A percentile compares a stretch with the other conserved stretches of the same genome.
These are phyloP conservation scores for Rutilus rutilus DNA, from an alignment of 2,113 vertebrate genomes.

Conservation along the genomic window DNA sequence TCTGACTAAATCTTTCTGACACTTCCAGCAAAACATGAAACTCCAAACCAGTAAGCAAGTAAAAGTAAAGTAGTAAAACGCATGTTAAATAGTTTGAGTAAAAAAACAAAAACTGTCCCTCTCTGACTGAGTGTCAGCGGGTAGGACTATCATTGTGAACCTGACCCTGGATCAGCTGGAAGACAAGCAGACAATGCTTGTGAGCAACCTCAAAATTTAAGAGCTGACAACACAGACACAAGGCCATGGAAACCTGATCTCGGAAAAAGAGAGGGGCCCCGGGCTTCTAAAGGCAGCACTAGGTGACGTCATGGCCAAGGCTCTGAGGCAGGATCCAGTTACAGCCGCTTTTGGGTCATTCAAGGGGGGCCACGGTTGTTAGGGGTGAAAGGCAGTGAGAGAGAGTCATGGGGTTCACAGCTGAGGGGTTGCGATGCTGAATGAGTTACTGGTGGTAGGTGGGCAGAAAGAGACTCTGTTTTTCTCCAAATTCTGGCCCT, in stretches of 20 bases:
- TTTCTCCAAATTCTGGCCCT: not conserved
- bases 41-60: not conserved
- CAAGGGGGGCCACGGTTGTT: constrained; percentile 25
- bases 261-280: constrained; percentile 64
- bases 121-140: not conserved
- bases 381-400: constrained; percentile 1
- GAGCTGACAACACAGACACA: constrained; percentile 17
- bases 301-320: constrained; percentile 50
- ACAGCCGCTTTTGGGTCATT: constrained; percentile 65
- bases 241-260: constrained; percentile 69
- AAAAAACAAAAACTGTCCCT: not conserved
- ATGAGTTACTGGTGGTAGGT: constrained; percentile 10
- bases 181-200: constrained; percentile 1
- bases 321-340: constrained; percentile 62
- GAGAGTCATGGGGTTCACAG: constrained; percentile 2
- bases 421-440: constrained; percentile 3
- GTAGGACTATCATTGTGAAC: not conserved
- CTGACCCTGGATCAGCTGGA: constrained; percentile 30
- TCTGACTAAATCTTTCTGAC: not conserved
- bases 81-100: not conserved
- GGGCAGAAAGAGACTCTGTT: constrained; percentile 4
- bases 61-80: not conserved
- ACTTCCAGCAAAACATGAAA: not conserved
- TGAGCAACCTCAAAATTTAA: constrained; percentile 18
- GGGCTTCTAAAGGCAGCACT: constrained; percentile 49